These are phyloP conservation scores for Orchestes rusci DNA, from an alignment of 2,888 invertebrate genomes.

Conservation along the genomic window DNA sequence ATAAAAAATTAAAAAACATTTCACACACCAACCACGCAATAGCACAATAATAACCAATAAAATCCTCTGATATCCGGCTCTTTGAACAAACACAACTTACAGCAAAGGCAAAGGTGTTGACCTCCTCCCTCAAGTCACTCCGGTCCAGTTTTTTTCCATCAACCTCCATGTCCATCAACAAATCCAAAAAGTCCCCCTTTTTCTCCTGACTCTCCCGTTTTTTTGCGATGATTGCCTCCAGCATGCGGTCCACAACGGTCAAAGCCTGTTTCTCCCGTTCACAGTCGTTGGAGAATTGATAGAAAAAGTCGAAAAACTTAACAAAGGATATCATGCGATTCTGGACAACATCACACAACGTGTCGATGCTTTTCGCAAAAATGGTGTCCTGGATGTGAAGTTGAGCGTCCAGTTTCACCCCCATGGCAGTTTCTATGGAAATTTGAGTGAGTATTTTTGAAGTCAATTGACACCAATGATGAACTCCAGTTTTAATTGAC, in stretches of 20 bases:
- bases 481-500: too few relatives aligned
- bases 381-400: slow-evolving; percentile 1
- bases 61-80: not conserved
- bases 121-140: slow-evolving; percentile 16
- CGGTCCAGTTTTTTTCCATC: slow-evolving; percentile 11
- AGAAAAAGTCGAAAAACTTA: slow-evolving; percentile 17
- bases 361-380: slow-evolving; percentile 16
- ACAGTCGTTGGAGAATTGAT: slow-evolving; percentile 13
- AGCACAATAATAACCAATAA: too few relatives aligned
- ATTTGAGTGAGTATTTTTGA: too few relatives aligned
- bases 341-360: slow-evolving; percentile 12
- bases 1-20: too few relatives aligned
- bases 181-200: slow-evolving; percentile 14
- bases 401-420: slow-evolving; percentile 11
- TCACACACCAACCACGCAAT: too few relatives aligned
- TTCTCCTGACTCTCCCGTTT: slow-evolving; percentile 3
- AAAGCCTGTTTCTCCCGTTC: slow-evolving; percentile 10
- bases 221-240: slow-evolving; percentile 12
- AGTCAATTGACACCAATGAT: too few relatives aligned
- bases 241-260: slow-evolving; percentile 11
- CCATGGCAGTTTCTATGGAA: slow-evolving; percentile 23
- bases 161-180: slow-evolving; percentile 16
- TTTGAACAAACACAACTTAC: slow-evolving; percentile 8
- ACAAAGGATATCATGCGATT: slow-evolving; percentile 10
- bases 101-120: slow-evolving; percentile 22